Evolutionary conservation across 2,113 vertebrate genomes (phyloP).

Genomic region (Tamias sibiricus): DNA sequence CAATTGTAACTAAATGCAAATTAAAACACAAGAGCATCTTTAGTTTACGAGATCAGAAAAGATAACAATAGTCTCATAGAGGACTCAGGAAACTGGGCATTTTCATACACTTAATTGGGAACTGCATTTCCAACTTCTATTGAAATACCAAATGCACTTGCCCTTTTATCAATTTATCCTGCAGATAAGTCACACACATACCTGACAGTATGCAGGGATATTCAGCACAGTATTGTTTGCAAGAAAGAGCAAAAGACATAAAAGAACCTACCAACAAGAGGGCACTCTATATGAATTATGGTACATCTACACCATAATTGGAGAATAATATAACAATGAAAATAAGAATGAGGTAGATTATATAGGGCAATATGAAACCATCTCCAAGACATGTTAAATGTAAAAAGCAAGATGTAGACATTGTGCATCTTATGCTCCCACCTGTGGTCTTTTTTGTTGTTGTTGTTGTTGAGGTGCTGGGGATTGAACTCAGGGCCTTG

Average conservation of each 20-base stretch:
- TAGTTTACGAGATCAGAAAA: constrained; percentile 10
- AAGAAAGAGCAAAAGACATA: not conserved
- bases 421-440: not conserved
- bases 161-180: not conserved
- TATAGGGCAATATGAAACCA: not conserved
- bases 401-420: not conserved
- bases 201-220: not conserved
- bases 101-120: not conserved
- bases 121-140: not conserved
- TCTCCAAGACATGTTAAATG: not conserved
- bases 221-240: not conserved
- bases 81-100: not conserved
- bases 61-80: not conserved
- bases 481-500: too few relatives aligned
- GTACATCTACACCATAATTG: not conserved
- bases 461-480: too few relatives aligned
- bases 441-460: not conserved
- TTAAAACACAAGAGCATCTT: constrained; percentile 26
- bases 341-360: constrained; percentile 39
- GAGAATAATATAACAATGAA: not conserved
- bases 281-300: not conserved
- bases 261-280: not conserved
- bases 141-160: not conserved
- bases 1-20: not conserved
- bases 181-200: not conserved